Base-by-base conservation (phyloP, 2,113 vertebrate genomes). In the Bucco capensis region DNA sequence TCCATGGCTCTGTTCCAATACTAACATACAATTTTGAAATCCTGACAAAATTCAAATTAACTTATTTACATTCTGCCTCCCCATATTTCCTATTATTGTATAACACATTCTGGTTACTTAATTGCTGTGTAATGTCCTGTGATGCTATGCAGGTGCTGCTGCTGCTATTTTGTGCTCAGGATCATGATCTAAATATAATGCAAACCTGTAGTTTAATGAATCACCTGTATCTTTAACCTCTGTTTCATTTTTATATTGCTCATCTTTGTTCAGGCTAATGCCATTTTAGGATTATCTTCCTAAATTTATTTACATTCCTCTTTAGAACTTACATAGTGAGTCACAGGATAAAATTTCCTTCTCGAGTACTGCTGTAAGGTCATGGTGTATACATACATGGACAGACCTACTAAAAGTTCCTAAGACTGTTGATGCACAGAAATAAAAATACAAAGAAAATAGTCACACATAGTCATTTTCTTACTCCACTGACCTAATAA, bases 71-170 rank as follows among this genome's bases (percentile, higher is more conserved):
- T 93, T 90, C 62, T 93, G 58, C 70, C 19, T 93, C 58, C 74
- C 86, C 71, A 24, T 75, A 93, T 73, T 96, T 96, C 92, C 90
- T 82, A 93, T 94, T 70, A 96, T 94, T 96, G 86, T 96, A 66
- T 58, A 84, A 92, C 30, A 75, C 38, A 27, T 85, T 93, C 70
- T 93, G 4, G 8, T 95, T 86, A 90, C 66, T 86, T 87, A 73
- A 86, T 92, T 94, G 51, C 33, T 69, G 25, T 58, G 73, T 27
- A 82, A 88, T 50, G 73, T 75, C 70, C 83, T 83, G 82, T 57
- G 80, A 94, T 80, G 70, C 22, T 82, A 61, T 75, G 62, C 86
- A 95, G 88, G 86, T 88, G 61, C 80, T 94, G 80, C 57, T 84
- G 65, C 67, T 85, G 24, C 57, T 90, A 75, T 51, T 90, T 79